Conservation (phyloP, 2,888 invertebrate genomes). For the Tromatobia lineatoria region DNA sequence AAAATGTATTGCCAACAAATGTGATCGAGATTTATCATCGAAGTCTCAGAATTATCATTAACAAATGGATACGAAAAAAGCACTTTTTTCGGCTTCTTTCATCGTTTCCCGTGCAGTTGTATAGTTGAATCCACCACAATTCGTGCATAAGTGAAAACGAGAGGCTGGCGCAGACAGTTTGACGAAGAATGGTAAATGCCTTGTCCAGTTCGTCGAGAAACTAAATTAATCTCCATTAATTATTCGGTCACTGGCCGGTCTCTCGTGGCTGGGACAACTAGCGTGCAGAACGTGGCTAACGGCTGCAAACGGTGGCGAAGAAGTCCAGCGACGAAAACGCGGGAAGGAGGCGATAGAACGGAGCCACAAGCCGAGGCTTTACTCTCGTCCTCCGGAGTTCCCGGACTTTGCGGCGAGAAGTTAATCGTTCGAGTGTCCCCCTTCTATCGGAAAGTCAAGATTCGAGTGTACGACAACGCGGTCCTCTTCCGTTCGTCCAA, state of each 20-base stretch:
- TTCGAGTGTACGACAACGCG: slow-evolving; percentile 42
- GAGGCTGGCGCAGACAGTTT: neutral
- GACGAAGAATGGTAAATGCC: slow-evolving; percentile 9
- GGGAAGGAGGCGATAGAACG: neutral
- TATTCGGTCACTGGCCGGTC: slow-evolving; percentile 54
- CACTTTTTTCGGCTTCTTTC: neutral
- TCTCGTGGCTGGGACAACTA: slow-evolving; percentile 45
- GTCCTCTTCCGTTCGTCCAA: neutral
- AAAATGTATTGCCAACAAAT: too few species aligned
- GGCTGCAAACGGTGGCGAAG: slow-evolving; percentile 16
- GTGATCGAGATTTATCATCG: too few species aligned
- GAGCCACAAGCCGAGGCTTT: slow-evolving; percentile 3
- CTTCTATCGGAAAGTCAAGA: slow-evolving; percentile 18
- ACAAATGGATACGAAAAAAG: too few species aligned
- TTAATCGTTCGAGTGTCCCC: slow-evolving; percentile 58
- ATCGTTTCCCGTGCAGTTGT: too few species aligned
- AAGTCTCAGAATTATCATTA: too few species aligned
- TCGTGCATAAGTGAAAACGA: neutral
- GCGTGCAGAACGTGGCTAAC: neutral
- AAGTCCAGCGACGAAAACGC: neutral
- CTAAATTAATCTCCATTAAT: slow-evolving; percentile 64
- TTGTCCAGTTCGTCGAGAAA: slow-evolving; percentile 12
- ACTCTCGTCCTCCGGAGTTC: slow-evolving; percentile 48
- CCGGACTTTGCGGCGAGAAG: slow-evolving; percentile 58
- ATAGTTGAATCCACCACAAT: neutral